Evolutionary conservation across 2,113 vertebrate genomes (phyloP).

Genomic region (Eudorcas thomsonii): DNA sequence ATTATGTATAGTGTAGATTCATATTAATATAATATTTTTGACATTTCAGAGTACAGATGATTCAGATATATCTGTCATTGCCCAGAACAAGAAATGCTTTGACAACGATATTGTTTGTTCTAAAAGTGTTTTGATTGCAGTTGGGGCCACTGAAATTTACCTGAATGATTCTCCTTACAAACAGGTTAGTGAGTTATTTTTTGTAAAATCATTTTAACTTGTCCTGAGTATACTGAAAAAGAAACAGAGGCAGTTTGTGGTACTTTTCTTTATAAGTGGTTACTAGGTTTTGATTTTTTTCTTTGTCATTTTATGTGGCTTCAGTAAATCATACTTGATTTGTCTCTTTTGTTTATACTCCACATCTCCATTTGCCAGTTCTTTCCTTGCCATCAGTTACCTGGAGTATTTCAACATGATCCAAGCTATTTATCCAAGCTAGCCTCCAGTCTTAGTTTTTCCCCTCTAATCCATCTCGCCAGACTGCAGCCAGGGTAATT

Average conservation of each 20-base stretch:
- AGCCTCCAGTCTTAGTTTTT: background rate
- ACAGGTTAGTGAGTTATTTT: slow-evolving; percentile 85
- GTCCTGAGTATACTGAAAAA: background rate
- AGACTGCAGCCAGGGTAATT: background rate
- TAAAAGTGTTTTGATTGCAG: slow-evolving; percentile 93
- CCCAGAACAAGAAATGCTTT: slow-evolving; percentile 98
- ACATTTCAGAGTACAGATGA: slow-evolving; percentile 88
- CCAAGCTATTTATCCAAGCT: background rate
- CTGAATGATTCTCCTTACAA: slow-evolving; percentile 91
- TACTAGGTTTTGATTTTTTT: background rate
- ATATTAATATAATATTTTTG: slow-evolving; percentile 67
- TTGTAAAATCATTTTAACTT: slow-evolving; percentile 53
- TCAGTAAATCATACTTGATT: background rate
- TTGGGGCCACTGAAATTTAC: slow-evolving; percentile 93
- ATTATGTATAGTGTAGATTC: background rate
- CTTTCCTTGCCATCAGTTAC: background rate
- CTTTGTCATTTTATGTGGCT: background rate
- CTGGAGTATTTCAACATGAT: background rate
- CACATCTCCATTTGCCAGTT: background rate
- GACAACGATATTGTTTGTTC: slow-evolving; percentile 98
- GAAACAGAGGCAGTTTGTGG: background rate
- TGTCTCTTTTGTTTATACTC: background rate
- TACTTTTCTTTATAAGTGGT: background rate
- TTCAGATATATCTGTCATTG: slow-evolving; percentile 91
- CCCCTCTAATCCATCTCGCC: background rate